These are phyloP conservation scores for Seira musarum DNA, from an alignment of 2,888 invertebrate genomes.

Conservation along the genomic window DNA sequence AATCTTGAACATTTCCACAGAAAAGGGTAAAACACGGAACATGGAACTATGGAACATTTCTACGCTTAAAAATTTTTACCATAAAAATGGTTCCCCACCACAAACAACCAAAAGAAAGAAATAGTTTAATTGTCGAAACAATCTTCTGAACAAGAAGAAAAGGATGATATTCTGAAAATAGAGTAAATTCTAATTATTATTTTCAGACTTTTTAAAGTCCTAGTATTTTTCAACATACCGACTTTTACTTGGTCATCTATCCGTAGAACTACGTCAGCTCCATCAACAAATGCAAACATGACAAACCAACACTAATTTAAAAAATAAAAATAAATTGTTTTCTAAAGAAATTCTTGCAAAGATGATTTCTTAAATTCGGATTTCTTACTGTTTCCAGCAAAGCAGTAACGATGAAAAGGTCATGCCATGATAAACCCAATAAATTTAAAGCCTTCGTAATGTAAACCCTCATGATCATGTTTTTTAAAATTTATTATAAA, in stretches of 20 bases:
- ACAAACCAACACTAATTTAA: conserved; percentile 23
- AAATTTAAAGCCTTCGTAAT: not conserved
- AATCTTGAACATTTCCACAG: too few species aligned
- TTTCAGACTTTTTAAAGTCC: too few species aligned
- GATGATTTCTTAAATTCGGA: not conserved
- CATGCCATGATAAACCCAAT: conserved; percentile 27
- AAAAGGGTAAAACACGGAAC: too few species aligned
- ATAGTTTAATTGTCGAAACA: conserved; percentile 15
- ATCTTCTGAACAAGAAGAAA: conserved; percentile 30
- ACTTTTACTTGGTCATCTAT: not conserved
- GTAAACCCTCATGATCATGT: too few species aligned
- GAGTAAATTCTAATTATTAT: too few species aligned
- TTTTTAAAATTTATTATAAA: too few species aligned
- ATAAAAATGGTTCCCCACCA: conserved; percentile 28
- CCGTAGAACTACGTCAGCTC: conserved; percentile 19
- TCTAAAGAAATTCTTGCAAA: too few species aligned
- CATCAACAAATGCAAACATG: conserved; percentile 28
- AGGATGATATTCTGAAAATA: conserved; percentile 27
- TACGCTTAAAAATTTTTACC: conserved; percentile 16
- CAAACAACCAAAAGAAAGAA: not conserved
- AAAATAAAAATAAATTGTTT: not conserved
- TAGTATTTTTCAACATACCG: conserved; percentile 1
- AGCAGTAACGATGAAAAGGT: conserved; percentile 12
- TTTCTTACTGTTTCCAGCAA: conserved; percentile 32
- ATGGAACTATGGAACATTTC: too few species aligned